These are phyloP conservation scores for Macropus fuliginosus DNA, from an alignment of 2,797 vertebrate genomes.

Conservation along the genomic window DNA sequence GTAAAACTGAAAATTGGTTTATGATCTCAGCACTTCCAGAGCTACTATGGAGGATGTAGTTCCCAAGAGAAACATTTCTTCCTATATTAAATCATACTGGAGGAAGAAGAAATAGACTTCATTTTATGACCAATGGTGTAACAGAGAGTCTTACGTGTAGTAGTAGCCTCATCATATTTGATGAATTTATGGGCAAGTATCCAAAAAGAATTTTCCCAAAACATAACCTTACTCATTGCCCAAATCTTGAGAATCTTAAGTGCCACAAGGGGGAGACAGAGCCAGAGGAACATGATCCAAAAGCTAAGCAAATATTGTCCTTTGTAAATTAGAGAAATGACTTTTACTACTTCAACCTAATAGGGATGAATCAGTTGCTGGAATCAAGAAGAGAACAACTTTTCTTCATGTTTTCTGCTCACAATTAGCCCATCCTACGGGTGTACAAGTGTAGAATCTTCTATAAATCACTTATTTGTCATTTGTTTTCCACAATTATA, in stretches of 20 bases:
- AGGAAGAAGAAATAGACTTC: not conserved
- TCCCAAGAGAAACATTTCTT: not conserved
- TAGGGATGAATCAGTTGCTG: not conserved
- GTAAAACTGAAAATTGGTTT: not conserved
- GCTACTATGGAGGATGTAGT: not conserved
- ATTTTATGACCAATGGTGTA: not conserved
- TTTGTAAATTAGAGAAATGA: not conserved
- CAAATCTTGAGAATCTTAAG: not conserved
- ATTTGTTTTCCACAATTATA: not conserved
- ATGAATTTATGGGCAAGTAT: not conserved
- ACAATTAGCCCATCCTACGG: not conserved
- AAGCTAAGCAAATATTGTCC: not conserved
- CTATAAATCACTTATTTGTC: not conserved
- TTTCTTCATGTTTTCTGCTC: not conserved
- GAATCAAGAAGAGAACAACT: not conserved
- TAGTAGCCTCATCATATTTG: not conserved
- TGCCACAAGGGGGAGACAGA: conserved; percentile 16
- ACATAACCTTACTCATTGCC: not conserved
- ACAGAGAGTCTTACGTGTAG: not conserved
- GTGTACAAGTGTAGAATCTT: not conserved
- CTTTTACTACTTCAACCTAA: not conserved
- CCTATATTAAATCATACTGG: not conserved
- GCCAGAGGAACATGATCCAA: not conserved
- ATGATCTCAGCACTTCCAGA: not conserved
- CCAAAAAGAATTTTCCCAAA: not conserved